Evolutionary conservation across 1,140 invertebrate species (phyloP).

Genomic region (Lethocerus indicus): DNA sequence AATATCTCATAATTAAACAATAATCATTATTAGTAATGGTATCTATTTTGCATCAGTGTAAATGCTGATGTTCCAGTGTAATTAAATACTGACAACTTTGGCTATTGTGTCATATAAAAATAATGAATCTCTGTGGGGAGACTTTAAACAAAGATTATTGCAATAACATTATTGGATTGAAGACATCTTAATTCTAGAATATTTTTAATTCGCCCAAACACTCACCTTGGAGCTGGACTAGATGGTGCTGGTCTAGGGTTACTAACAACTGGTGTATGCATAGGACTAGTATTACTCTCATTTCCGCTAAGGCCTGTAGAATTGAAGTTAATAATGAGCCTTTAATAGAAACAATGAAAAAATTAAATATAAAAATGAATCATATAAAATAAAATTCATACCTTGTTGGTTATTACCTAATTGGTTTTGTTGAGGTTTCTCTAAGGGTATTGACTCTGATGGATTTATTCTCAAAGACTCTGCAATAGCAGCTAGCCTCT

Average conservation of each 20-base stretch:
- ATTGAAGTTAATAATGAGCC: background rate
- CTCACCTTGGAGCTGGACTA: slow-evolving; percentile 11
- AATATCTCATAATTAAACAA: too few species aligned
- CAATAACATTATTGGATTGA: too few species aligned
- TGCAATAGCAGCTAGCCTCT: slow-evolving; percentile 70
- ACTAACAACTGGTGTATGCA: background rate
- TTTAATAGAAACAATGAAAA: background rate
- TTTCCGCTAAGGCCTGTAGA: background rate
- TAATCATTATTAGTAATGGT: too few species aligned
- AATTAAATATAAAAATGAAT: background rate
- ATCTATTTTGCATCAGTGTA: too few species aligned
- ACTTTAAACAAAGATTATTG: too few species aligned
- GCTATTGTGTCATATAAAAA: too few species aligned
- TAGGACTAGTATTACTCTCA: background rate
- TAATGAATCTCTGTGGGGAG: too few species aligned
- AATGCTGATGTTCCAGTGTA: too few species aligned
- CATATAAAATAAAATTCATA: background rate
- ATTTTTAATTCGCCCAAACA: too few species aligned
- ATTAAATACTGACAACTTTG: too few species aligned
- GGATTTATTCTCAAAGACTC: slow-evolving; percentile 64
- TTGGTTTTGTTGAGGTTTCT: slow-evolving; percentile 17
- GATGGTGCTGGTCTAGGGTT: slow-evolving; percentile 7
- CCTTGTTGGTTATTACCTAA: background rate
- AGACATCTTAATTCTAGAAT: too few species aligned
- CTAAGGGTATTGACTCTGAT: slow-evolving; percentile 51